These are phyloP conservation scores for Fopius arisanus DNA, from an alignment of 1,140 invertebrate species.

Conservation along the genomic window DNA sequence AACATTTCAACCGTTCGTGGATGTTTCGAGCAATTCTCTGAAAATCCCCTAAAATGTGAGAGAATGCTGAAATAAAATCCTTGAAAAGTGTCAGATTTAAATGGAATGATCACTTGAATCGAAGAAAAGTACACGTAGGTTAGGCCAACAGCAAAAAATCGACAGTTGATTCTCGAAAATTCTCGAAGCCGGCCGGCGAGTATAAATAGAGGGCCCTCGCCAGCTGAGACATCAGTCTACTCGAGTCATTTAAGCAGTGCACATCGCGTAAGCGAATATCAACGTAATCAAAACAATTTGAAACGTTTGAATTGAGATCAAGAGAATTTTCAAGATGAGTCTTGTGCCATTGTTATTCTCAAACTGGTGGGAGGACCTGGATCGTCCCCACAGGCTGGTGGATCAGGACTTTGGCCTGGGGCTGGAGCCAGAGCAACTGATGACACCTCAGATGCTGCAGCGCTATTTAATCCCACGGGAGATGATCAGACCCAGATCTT, in stretches of 20 bases:
- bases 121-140: no score
- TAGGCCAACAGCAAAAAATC: no score
- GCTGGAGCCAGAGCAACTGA: slow-evolving; percentile 39
- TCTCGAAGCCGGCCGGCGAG: not conserved
- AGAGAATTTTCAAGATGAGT: slow-evolving; percentile 48
- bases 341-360: slow-evolving; percentile 57
- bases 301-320: not conserved
- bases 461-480: slow-evolving; percentile 5
- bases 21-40: no score
- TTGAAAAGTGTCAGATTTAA: no score
- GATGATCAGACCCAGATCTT: not conserved
- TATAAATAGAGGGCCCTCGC: not conserved
- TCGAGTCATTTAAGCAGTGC: not conserved
- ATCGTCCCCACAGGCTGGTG: slow-evolving; percentile 44
- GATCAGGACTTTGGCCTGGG: slow-evolving; percentile 53
- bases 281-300: not conserved
- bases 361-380: slow-evolving; percentile 58
- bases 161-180: not conserved
- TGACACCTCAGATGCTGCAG: slow-evolving; percentile 23
- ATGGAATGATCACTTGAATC: no score
- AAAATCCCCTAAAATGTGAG: no score
- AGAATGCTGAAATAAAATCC: no score
- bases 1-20: no score
- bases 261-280: slow-evolving; percentile 1
- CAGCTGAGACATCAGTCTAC: not conserved